phyloP scores from a whole-genome alignment of 2,888 invertebrate genomes.

The Apamea epomidion region DNA sequence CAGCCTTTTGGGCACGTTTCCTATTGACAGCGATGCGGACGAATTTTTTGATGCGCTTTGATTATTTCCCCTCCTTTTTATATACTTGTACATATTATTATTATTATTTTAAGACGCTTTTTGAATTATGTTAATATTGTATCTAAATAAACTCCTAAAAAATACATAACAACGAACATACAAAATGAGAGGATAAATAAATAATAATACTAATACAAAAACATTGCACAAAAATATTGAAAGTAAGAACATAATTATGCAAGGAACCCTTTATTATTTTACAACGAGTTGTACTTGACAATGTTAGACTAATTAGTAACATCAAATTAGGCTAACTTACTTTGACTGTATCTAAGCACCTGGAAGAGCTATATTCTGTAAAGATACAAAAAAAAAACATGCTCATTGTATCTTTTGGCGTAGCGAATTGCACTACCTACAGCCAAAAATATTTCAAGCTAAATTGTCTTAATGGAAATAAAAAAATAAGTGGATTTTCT shows the following conservation, averaged over 20 bases:
- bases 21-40: no score
- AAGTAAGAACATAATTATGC: background rate
- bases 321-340: conserved; percentile 22
- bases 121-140: no score
- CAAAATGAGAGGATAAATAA: no score
- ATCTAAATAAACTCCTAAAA: no score
- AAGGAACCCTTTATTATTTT: background rate
- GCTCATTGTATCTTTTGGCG: conserved; percentile 36
- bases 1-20: no score
- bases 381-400: conserved; percentile 19
- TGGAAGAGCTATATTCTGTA: background rate
- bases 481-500: conserved; percentile 31
- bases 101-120: no score
- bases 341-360: background rate
- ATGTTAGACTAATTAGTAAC: conserved; percentile 35
- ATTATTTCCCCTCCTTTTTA: no score
- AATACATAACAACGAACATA: no score
- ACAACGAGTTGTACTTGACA: background rate
- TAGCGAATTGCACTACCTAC: conserved; percentile 50
- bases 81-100: no score
- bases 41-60: no score
- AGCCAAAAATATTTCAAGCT: conserved; percentile 57
- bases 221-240: background rate
- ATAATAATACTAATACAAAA: no score
- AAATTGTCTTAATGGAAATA: conserved; percentile 9